Base-by-base conservation (phyloP, 2,888 invertebrate species). In the Silvanus unidentatus region DNA sequence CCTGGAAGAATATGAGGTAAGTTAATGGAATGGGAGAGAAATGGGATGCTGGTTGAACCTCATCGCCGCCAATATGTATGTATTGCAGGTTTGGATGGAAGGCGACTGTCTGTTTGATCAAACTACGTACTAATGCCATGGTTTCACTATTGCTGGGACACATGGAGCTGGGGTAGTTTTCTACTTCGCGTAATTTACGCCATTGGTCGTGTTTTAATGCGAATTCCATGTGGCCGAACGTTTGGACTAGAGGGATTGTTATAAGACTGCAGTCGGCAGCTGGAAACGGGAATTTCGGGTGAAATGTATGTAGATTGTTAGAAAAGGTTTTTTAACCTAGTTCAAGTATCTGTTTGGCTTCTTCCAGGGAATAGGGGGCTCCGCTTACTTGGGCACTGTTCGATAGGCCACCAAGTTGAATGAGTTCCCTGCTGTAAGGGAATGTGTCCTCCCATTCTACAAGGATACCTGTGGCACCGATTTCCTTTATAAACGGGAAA, bases 381-480 rank as follows among this genome's bases (percentile, higher is more conserved):
- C 77, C 81, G 44, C 64, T 71, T 1, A 77, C 74, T 48, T 66
- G 63, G 0, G 76, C 73, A 35, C 73, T 72, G 45, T 72, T 69
- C 1, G 73, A 73, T 2, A 70, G 57, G 53, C 82, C 80, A 9
- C 84, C 84, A 13, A 79, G 75, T 3, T 73, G 75, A 11, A 72
- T 69, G 40, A 90, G 70, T 9, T 78, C 77, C 38, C 77, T 80
- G 4, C 73, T 73, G 67, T 86, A 92, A 0, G 92, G 92, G 70
- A 92, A 93, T 50, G 88, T 89, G 62, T 93, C 92, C 64, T 93
- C 92, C 86, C 91, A 92, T 73, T 92, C 92, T 34, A 92, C 60
- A 9, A 92, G 73, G 13, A 92, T 68, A 1, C 92, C 92, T 1
- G 88, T 91, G 0, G 85, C 88, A 14, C 90, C 86, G 76, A 86